phyloP scores from a whole-genome alignment of 2,797 vertebrate species.

The Erpetoichthys calabaricus region DNA sequence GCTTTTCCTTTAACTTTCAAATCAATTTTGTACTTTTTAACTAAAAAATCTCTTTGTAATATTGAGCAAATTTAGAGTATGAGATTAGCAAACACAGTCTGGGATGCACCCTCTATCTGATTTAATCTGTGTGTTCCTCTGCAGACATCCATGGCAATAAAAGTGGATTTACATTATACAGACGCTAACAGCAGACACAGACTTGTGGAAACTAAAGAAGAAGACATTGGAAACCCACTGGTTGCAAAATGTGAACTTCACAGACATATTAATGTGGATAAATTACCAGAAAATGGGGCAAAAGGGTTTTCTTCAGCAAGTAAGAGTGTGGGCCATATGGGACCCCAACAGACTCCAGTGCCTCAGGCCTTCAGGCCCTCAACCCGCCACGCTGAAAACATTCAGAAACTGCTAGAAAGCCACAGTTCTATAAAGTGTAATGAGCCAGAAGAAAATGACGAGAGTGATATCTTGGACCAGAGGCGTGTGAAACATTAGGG shows the following conservation, averaged over 20 bases:
- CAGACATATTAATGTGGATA: slow-evolving; percentile 14
- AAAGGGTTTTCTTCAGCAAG: fast-evolving
- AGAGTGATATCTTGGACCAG: slow-evolving; percentile 36
- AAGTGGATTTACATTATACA: slow-evolving; percentile 55
- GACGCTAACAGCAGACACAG: slow-evolving; percentile 35
- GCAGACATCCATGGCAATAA: slow-evolving; percentile 48
- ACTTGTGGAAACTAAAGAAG: slow-evolving; percentile 40
- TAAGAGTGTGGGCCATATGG: slow-evolving; percentile 15
- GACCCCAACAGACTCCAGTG: slow-evolving; percentile 9
- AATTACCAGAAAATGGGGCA: slow-evolving; percentile 10
- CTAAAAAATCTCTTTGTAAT: too few relatives aligned
- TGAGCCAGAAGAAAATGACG: slow-evolving; percentile 68
- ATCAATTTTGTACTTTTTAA: too few relatives aligned
- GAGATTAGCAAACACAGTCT: too few relatives aligned
- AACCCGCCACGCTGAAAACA: slow-evolving; percentile 43
- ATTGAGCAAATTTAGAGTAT: too few relatives aligned
- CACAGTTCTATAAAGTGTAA: slow-evolving; percentile 36
- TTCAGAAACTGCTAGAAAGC: slow-evolving; percentile 28
- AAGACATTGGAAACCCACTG: slow-evolving; percentile 50
- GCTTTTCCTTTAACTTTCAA: too few relatives aligned
- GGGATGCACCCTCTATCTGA: neutral
- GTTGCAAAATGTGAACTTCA: slow-evolving; percentile 47
- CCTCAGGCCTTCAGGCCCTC: slow-evolving; percentile 23
- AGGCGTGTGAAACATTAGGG: too few relatives aligned
- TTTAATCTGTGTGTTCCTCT: neutral